phyloP scores from a whole-genome alignment of 2,797 vertebrate species.

The Chiroxiphia lanceolata region DNA sequence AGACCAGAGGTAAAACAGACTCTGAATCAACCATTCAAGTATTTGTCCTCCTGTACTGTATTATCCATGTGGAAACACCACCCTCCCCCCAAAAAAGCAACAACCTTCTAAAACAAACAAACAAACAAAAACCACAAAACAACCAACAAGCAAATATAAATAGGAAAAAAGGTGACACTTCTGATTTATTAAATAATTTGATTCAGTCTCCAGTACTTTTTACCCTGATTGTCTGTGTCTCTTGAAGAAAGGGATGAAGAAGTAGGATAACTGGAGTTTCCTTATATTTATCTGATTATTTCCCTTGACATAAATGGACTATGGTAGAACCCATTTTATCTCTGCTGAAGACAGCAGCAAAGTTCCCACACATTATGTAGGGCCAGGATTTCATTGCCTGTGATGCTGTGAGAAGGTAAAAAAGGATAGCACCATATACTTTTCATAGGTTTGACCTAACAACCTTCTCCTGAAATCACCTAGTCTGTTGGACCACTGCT shows the following conservation, averaged over 20 bases:
- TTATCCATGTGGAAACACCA: too few relatives aligned
- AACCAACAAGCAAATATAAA: neutral
- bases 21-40: neutral
- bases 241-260: neutral
- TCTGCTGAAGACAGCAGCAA: neutral
- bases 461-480: neutral
- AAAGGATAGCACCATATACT: neutral
- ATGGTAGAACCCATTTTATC: neutral
- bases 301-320: neutral
- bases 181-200: neutral
- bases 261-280: neutral
- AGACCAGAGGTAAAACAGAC: neutral
- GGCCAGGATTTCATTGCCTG: neutral
- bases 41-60: neutral
- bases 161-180: neutral
- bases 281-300: neutral
- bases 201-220: neutral
- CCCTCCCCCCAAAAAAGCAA: too few relatives aligned
- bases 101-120: rapidly evolving
- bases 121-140: too few relatives aligned
- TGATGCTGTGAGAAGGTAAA: neutral
- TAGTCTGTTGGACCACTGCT: neutral
- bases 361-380: neutral
- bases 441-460: neutral
- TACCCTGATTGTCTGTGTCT: neutral